phyloP scores from a whole-genome alignment of 2,888 invertebrate genomes.

The Caenorhabditis wallacei region DNA sequence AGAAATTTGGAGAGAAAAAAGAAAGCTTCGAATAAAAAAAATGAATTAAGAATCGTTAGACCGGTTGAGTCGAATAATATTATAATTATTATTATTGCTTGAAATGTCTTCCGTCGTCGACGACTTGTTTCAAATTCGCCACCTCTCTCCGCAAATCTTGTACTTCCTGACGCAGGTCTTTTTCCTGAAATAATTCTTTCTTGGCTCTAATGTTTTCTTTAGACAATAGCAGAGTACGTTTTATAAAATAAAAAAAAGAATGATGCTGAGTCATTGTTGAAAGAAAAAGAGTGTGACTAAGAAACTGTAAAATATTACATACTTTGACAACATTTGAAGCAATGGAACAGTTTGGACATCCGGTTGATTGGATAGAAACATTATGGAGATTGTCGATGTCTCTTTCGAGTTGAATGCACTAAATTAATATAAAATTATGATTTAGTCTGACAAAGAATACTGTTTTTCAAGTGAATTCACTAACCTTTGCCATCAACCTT shows the following conservation, averaged over 20 bases:
- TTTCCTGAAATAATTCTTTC: constrained; percentile 38
- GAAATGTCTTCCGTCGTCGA: constrained; percentile 65
- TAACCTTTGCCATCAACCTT: constrained; percentile 66
- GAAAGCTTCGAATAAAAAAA: constrained; percentile 19
- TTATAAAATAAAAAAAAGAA: constrained; percentile 1
- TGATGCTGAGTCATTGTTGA: constrained; percentile 14
- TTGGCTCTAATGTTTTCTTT: not conserved
- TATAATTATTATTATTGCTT: constrained; percentile 42
- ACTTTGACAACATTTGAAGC: constrained; percentile 29
- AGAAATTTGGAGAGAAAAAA: not conserved
- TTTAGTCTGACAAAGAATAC: no score
- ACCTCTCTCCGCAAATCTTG: constrained; percentile 73
- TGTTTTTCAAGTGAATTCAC: no score
- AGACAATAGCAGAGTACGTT: constrained; percentile 16
- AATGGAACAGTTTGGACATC: constrained; percentile 45
- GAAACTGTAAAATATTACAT: not conserved
- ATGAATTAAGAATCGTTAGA: constrained; percentile 43
- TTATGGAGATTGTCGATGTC: constrained; percentile 61
- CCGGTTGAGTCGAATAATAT: constrained; percentile 46
- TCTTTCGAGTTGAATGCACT: constrained; percentile 69
- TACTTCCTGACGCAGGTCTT: constrained; percentile 71
- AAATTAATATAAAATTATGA: constrained; percentile 15
- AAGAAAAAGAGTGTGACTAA: constrained; percentile 1
- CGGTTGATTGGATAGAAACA: constrained; percentile 25
- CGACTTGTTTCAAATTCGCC: constrained; percentile 72